A percentile compares a stretch with the other conserved stretches of the same genome.
Evolutionary conservation across 2,797 vertebrate genomes (phyloP).

Genomic region (Rhabdomys pumilio): DNA sequence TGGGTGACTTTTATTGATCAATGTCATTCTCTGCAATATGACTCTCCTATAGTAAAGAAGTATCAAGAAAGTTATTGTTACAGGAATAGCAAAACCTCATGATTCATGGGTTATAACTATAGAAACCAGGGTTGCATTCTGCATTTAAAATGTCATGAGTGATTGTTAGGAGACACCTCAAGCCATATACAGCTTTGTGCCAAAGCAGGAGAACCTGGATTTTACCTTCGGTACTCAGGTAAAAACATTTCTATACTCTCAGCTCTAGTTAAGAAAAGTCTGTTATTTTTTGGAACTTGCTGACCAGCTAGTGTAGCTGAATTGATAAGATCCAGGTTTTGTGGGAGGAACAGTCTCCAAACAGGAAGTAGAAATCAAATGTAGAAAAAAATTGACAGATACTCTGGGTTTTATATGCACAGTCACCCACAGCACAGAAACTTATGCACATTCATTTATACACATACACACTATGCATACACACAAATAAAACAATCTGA

Average conservation of each 20-base stretch:
- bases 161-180: too few relatives aligned
- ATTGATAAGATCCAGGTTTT: not conserved
- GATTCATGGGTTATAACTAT: not conserved
- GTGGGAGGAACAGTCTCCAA: not conserved
- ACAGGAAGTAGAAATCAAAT: not conserved
- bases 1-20: not conserved
- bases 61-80: not conserved
- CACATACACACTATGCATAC: not conserved
- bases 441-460: not conserved
- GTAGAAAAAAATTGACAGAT: not conserved
- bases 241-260: not conserved
- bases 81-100: not conserved
- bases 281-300: not conserved
- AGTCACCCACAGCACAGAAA: not conserved
- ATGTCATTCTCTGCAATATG: not conserved
- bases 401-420: not conserved
- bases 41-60: constrained; percentile 17
- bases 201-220: not conserved
- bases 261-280: not conserved
- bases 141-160: not conserved
- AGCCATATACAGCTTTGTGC: not conserved
- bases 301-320: not conserved
- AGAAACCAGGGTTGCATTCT: not conserved
- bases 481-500: not conserved
- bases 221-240: not conserved